phyloP scores from a whole-genome alignment of 2,888 invertebrate species.

The Lithophane ornitopus region DNA sequence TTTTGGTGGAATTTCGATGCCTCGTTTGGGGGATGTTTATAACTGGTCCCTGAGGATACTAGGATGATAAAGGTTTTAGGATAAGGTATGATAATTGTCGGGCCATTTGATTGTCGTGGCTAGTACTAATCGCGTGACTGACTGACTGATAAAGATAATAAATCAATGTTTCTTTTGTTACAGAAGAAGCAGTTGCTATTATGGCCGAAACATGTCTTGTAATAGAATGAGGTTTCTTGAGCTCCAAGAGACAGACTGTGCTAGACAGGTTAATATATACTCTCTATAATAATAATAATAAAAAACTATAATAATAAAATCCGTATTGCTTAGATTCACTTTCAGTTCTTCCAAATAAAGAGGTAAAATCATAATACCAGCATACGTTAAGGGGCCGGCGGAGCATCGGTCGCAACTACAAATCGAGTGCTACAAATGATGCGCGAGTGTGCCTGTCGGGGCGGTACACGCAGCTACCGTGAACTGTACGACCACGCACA shows the following conservation, averaged over 20 bases:
- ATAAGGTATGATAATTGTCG: conserved; percentile 37
- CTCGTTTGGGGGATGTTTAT: conserved; percentile 55
- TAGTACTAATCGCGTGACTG: conserved; percentile 14
- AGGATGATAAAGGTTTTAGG: conserved; percentile 18
- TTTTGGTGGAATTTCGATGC: conserved; percentile 52
- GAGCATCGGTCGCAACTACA: no score
- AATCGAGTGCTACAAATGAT: no score
- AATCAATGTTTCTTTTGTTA: neutral
- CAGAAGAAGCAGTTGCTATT: neutral
- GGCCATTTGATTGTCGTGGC: conserved; percentile 30
- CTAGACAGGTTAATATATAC: neutral
- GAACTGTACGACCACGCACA: no score
- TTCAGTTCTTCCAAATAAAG: neutral
- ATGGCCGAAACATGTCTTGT: neutral
- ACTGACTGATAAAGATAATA: neutral
- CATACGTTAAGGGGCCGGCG: neutral
- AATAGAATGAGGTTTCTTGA: neutral
- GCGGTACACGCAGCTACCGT: no score
- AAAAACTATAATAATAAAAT: no score
- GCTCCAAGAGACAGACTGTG: neutral
- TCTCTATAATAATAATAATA: no score
- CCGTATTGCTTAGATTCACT: no score
- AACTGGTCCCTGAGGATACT: conserved; percentile 38
- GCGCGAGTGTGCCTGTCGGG: no score
- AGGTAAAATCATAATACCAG: neutral